Base-by-base conservation (phyloP, 2,113 vertebrate species). In the Tragulus kanchil region DNA sequence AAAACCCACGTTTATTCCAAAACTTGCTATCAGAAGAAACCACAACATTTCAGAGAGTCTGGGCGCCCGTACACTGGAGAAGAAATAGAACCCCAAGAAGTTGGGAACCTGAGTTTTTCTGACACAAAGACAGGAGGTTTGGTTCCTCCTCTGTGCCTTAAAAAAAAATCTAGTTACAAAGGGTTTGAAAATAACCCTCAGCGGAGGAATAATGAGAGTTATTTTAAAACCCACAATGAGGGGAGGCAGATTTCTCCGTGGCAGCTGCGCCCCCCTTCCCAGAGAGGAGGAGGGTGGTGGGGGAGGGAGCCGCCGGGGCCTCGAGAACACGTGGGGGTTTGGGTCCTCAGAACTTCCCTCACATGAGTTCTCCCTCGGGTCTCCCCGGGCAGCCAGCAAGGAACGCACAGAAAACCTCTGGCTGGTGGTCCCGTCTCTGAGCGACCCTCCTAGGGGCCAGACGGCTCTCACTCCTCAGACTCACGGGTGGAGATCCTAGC, bases 161-260 rank as follows among this genome's bases (percentile, higher is more conserved):
- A 52, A 88, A 71, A 90, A 95, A 90, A 71, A 23, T 3, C 65
- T 58, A 85, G 58, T 88, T 96, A 95, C 85, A 95, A 94, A 93
- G 92, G 92, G 62, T 90, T 97, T 93, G 96, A 95, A 97, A 97
- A 97, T 98, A 96, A 93, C 95, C 92, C 85, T 93, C 94, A 77
- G 95, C 81, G 95, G 95, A 93, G 95, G 96, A 93, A 92, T 97
- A 98, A 98, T 96, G 94, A 96, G 95, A 91, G 94, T 85, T 97
- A 98, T 97, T 98, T 98, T 98, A 54, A 73, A 96, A 89, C 54
- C 54, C 75, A 96, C 88, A 95, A 83, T 90, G 94, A 92, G 21
- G 71, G 54, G 96, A 95, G 75, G 93, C 86, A 82, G 84, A 28
- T 92, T 91, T 77, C 97, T 94, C 71, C 82, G 79, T 31, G 85